Evolutionary conservation across 1,140 invertebrate species (phyloP).

Genomic region (Rhopalosiphum padi): DNA sequence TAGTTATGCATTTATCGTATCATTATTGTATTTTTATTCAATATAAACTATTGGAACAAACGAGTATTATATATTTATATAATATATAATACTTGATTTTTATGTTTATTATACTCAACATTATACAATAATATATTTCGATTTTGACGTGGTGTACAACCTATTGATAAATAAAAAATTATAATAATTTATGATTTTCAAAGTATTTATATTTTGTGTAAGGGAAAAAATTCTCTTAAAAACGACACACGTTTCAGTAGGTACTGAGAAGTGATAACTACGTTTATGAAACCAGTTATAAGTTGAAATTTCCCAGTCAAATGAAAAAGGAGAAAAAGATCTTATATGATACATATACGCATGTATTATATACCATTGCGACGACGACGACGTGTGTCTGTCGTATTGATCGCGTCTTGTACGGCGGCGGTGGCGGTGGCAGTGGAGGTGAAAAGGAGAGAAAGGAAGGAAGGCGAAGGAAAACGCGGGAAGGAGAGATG

Average conservation of each 20-base stretch:
- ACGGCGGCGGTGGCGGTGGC: not conserved
- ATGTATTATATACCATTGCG: not conserved
- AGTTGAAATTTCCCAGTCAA: not conserved
- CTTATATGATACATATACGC: not conserved
- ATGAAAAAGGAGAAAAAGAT: not conserved
- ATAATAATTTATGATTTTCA: not conserved
- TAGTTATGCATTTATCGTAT: not conserved
- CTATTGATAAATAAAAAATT: not conserved
- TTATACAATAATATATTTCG: not conserved
- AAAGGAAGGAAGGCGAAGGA: conserved; percentile 12
- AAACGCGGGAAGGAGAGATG: not conserved
- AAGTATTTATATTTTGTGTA: too few relatives aligned
- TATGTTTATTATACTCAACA: too few relatives aligned
- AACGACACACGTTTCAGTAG: not conserved
- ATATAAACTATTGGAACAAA: not conserved
- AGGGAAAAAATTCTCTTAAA: not conserved
- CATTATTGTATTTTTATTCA: not conserved
- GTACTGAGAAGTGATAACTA: not conserved
- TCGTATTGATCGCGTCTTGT: conserved; percentile 57
- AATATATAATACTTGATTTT: too few relatives aligned
- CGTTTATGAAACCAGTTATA: not conserved
- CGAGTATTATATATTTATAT: not conserved
- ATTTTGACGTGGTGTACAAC: not conserved
- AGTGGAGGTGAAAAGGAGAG: conserved; percentile 7
- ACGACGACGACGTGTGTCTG: conserved; percentile 31